Base-by-base conservation (phyloP, 2,797 vertebrate species). In the Coluber constrictor region DNA sequence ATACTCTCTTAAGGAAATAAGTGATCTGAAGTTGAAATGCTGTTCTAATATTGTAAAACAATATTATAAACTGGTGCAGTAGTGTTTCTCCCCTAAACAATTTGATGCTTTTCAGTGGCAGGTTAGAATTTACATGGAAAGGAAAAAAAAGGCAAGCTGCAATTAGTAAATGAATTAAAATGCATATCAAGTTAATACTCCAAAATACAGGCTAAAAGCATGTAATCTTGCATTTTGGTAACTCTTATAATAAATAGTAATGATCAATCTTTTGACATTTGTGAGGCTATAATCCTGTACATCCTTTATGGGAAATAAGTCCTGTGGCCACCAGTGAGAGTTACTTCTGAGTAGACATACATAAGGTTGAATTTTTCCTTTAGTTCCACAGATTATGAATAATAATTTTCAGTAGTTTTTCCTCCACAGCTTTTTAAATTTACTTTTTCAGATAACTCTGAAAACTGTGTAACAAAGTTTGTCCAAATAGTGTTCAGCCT, bases 141-240 rank as follows among this genome's bases (percentile, higher is more conserved):
- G 87, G 5, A 47, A 51, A 4, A 11, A 47, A 57, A 56, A 51
- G 66, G 87, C 23, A 61, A 51, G 27, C 23, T 93, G 94, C 93
- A 96, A 92, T 66, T n/a, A 91, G 57, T 90, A 51, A 90, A 87
- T 37, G 55, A 0, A 29, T 92, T 88, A 92, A 8, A 93, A 87
- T 90, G 89, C 66, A 89, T 87, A 88, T 94, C 92, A 94, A 93
- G 47, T 89, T 0, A 11, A 20, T 88, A 55, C 0, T 90, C 66
- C 9, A 23, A 95, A 95, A 92, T 37, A 23, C 93, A 94, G 92
- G 90, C 91, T 91, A 94, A 95, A 96, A 93, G 95, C 95, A 90
- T 96, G 93, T 95, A 94, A 94, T 92, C 86, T 94, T 96, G 91
- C 93, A 96, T 93, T 92, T 94, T 88, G 94, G 93, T 94, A 79